Evolutionary conservation across 2,797 vertebrate genomes (phyloP).

Genomic region (Leptoclinus maculatus): DNA sequence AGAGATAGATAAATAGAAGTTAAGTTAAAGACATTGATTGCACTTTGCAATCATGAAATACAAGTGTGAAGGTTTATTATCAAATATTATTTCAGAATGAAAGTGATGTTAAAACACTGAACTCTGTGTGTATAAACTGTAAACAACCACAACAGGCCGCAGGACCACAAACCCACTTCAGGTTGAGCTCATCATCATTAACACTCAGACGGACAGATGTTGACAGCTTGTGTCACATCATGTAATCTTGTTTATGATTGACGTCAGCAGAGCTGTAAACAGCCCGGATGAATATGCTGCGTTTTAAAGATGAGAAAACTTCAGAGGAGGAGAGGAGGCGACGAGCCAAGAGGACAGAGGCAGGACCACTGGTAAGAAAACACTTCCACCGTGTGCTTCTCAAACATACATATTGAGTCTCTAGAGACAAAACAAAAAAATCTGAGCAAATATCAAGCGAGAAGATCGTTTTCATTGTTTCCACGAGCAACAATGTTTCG

Average conservation of each 20-base stretch:
- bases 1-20: not conserved
- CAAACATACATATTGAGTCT: no score
- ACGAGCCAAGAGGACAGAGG: not conserved
- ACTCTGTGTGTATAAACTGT: not conserved
- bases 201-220: not conserved
- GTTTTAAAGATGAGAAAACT: conserved; percentile 1
- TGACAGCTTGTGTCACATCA: conserved; percentile 28
- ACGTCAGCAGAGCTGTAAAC: conserved; percentile 3
- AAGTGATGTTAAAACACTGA: not conserved
- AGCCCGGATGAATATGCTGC: conserved; percentile 1
- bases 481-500: not conserved
- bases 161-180: not conserved
- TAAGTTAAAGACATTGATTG: not conserved
- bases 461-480: not conserved
- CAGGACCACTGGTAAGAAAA: not conserved
- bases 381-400: no score
- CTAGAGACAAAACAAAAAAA: not conserved
- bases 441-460: not conserved
- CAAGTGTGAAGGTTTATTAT: no score
- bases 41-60: not conserved
- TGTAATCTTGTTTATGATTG: conserved; percentile 38
- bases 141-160: not conserved
- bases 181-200: conserved; percentile 26
- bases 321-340: not conserved
- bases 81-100: not conserved